These are phyloP conservation scores for Catotricha subobsoleta DNA, from an alignment of 2,888 invertebrate species.

Conservation along the genomic window DNA sequence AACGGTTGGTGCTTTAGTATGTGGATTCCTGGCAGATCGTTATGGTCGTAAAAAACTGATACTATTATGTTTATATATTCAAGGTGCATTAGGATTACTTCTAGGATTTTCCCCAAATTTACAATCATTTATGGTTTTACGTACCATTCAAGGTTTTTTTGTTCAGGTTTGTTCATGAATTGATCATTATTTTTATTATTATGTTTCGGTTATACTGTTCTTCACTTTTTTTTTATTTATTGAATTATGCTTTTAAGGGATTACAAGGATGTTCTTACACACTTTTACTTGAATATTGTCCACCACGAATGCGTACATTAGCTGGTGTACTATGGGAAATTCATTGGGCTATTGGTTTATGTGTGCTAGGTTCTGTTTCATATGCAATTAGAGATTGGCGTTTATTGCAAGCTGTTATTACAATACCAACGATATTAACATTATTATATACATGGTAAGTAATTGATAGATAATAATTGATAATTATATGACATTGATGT, in stretches of 20 bases:
- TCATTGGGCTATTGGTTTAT: slow-evolving; percentile 31
- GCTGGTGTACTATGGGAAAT: slow-evolving; percentile 31
- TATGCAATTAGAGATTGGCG: slow-evolving; percentile 34
- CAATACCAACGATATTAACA: slow-evolving; percentile 30
- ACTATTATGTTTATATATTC: slow-evolving; percentile 27
- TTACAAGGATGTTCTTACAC: slow-evolving; percentile 33
- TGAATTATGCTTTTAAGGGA: too few relatives aligned
- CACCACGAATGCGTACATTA: slow-evolving; percentile 28
- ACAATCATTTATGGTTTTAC: slow-evolving; percentile 23
- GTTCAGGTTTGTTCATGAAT: slow-evolving; percentile 23
- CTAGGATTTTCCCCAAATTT: slow-evolving; percentile 19
- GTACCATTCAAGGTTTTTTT: slow-evolving; percentile 29
- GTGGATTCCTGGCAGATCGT: slow-evolving; percentile 26
- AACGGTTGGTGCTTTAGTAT: slow-evolving; percentile 27
- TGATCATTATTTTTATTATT: too few relatives aligned
- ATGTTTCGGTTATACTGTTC: too few relatives aligned
- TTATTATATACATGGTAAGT: slow-evolving; percentile 27
- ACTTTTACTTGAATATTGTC: slow-evolving; percentile 32
- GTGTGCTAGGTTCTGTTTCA: slow-evolving; percentile 28
- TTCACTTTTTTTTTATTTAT: too few relatives aligned
- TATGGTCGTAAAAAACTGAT: slow-evolving; percentile 29
- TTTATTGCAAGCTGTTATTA: slow-evolving; percentile 32
- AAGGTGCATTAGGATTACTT: slow-evolving; percentile 19
- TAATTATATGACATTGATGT: not conserved
- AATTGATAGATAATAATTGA: not conserved